Evolutionary conservation across 2,797 vertebrate species (phyloP).

Genomic region (Crypturellus tataupa): DNA sequence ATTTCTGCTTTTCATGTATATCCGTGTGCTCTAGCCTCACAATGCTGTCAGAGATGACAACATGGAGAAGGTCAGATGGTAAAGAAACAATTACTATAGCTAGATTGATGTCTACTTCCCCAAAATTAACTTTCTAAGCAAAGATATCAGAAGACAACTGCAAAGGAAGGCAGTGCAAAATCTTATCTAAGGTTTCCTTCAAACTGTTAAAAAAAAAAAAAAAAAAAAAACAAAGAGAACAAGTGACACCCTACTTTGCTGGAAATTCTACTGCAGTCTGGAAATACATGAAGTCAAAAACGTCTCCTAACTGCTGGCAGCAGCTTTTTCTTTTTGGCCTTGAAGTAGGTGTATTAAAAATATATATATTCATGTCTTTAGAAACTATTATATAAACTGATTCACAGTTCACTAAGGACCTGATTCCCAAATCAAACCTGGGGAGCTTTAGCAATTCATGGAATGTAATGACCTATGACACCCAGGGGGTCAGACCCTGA

Average conservation of each 20-base stretch:
- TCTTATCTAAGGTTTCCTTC: not conserved
- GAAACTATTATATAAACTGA: not conserved
- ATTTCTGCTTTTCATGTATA: not conserved
- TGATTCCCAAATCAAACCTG: not conserved
- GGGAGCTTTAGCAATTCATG: not conserved
- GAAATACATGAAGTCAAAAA: not conserved
- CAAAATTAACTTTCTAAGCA: not conserved
- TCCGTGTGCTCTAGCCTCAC: not conserved
- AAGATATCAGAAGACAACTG: not conserved
- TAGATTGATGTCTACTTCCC: not conserved
- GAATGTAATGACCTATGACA: not conserved
- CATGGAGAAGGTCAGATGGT: not conserved
- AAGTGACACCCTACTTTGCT: not conserved
- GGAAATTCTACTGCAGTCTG: not conserved
- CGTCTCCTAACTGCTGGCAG: not conserved
- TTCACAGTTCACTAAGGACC: not conserved
- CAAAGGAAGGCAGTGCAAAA: not conserved
- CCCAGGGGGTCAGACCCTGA: not conserved
- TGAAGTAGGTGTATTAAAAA: not conserved
- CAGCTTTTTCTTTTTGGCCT: not conserved
- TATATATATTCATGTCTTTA: not conserved
- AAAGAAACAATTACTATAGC: not conserved
- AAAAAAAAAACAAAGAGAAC: not conserved
- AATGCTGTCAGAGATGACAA: not conserved
- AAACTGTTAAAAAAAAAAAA: not conserved